These are phyloP conservation scores for Heteromormyrus szaboi DNA, from an alignment of 2,797 vertebrate genomes.

Conservation along the genomic window DNA sequence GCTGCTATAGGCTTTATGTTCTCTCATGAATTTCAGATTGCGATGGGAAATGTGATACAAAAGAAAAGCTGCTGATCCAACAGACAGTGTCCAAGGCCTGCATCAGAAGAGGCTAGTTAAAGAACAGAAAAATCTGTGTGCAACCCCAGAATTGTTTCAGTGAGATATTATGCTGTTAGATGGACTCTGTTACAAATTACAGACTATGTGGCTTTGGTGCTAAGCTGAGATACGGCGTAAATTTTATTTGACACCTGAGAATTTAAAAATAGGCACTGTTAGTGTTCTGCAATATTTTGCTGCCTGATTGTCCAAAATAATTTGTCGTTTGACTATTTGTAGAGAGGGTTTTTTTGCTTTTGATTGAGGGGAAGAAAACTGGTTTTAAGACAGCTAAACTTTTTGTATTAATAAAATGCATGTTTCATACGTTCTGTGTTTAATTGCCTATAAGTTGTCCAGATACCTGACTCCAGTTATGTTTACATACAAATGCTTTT, in stretches of 20 bases:
- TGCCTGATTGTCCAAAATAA: background rate
- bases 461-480: background rate
- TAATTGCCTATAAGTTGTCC: background rate
- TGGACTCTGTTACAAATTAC: background rate
- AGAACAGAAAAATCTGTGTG: background rate
- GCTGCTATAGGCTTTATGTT: background rate
- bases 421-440: background rate
- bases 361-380: background rate
- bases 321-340: background rate
- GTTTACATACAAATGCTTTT: background rate
- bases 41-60: background rate
- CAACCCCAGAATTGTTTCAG: background rate
- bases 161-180: background rate
- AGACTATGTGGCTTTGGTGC: background rate
- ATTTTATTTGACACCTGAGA: background rate
- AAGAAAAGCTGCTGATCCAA: background rate
- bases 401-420: conserved; percentile 7
- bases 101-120: background rate
- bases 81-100: background rate
- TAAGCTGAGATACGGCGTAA: background rate
- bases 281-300: background rate
- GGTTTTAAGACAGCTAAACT: background rate
- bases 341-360: background rate
- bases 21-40: background rate
- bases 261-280: background rate